Percentiles rank a stretch among this genome's conserved stretches.
Conservation (phyloP, 2,888 invertebrate species). For the Cryptus armator region DNA sequence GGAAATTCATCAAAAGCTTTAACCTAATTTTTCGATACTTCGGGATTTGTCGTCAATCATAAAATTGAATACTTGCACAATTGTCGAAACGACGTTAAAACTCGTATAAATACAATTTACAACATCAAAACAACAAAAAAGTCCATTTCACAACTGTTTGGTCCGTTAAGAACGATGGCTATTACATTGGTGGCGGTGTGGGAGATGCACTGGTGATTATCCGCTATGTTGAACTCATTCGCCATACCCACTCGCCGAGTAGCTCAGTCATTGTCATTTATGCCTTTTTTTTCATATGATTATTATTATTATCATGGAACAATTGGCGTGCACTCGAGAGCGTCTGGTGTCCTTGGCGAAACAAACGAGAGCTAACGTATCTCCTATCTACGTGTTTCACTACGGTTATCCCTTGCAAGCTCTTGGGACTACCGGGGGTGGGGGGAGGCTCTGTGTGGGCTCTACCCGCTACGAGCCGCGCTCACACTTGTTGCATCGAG, state of each 20-base stretch:
- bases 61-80: background rate
- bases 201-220: background rate
- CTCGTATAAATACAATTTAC: background rate
- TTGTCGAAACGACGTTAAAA: background rate
- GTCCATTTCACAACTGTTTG: background rate
- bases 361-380: slow-evolving; percentile 46
- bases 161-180: background rate
- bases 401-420: slow-evolving; percentile 58
- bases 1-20: background rate
- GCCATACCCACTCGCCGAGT: background rate
- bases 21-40: background rate
- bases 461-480: slow-evolving; percentile 56
- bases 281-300: background rate
- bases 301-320: background rate
- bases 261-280: background rate
- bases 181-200: background rate
- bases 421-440: slow-evolving; percentile 23
- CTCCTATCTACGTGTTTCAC: slow-evolving; percentile 53
- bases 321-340: slow-evolving; percentile 11
- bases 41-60: too few species aligned
- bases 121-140: background rate
- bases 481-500: slow-evolving; percentile 68
- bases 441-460: slow-evolving; percentile 25
- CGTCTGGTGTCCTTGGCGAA: slow-evolving; percentile 35
- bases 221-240: background rate